Evolutionary conservation across 1,140 invertebrate species (phyloP), one percentile per base, ranked within the genome.

Genomic region (Psilanteris sp.): DNA sequence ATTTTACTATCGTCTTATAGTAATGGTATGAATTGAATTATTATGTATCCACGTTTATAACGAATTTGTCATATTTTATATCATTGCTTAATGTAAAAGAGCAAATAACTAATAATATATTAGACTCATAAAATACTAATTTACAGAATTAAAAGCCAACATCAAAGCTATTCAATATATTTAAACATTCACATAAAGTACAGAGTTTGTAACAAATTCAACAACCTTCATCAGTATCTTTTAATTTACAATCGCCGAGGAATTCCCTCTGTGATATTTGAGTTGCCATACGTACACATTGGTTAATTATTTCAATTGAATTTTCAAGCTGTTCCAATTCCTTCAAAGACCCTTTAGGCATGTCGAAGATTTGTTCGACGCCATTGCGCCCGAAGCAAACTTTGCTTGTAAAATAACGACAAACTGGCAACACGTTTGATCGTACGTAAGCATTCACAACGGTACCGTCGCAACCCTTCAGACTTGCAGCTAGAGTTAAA

Each of bases 371-470:
- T 15, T 44, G 66, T 39, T 82, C 54, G 8, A 86, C 14, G 1
- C 85, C 86, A 3, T 67, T 59, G 0, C 31, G 44, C 0, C 85
- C 84, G 13, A 87, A 81, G 44, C 78, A 55, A 13, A 87, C 26
- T 66, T 83, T 62, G 15, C 10, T 82, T 0, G 81, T 59, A 44
- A 85, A 85, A 37, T 76, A 87, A 15, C 78, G 66, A 41, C 85
- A 87, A 4, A 77, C 18, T 6, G 84, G 83, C 1, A 86, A 26
- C 11, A 79, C 55, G 18, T 86, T 80, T 11, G 84, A 81, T 66
- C 78, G 71, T 0, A 84, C 79, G 43, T 78, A 87, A 13, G 81
- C 84, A 50, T 77, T 80, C 1, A 74, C 41, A 24, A 62, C 37
- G 10, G 79, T 48, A 36, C 76, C 77, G 0, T 67, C 44, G 14